Base-by-base conservation (phyloP, 2,113 vertebrate species). In the Eulemur macaco region DNA sequence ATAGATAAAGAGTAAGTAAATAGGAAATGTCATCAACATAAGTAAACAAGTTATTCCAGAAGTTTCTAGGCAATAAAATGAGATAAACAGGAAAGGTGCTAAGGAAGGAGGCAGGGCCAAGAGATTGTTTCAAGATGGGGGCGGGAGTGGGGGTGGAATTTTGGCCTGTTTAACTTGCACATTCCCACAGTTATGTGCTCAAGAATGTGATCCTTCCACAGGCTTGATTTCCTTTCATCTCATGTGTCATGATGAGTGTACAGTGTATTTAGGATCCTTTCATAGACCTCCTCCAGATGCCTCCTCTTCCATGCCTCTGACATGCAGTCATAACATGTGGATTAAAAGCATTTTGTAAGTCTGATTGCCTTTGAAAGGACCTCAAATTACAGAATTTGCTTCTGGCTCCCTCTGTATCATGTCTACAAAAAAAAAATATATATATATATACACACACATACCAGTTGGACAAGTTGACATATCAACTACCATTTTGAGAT, bases 301-400 rank as follows among this genome's bases (percentile, higher is more conserved):
- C 17, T 74, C 20, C 37, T 27, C 73, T 60, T 45, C 29, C 29
- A 58, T 9, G 60, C n/a, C 37, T 82, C 69, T 80, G 47, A 29
- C 31, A 52, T 73, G 27, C 42, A 14, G 50, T 69, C 17, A 23
- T 47, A 74, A 31, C 37, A 66, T 50, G 54, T 76, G 21, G 27
- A 63, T 37, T 91, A 52, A 50, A 56, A 96, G 69, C 39, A 64
- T 89, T 83, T 78, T 86, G 2, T 87, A 87, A 56, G 20, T 96
- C 47, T 81, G 23, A 84, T 87, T 89, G 69, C 47, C 60, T 93
- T 68, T 54, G 42, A 60, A 34, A 96, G 20, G 34, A 58, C 31
- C 74, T 97, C 52, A 84, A 91, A 90, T 29, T 31, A 66, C 13
- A 45, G 17, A 84, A 90, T 11, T 11, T 71, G 23, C 74, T 86